phyloP scores from a whole-genome alignment of 2,113 vertebrate species.

The Boleophthalmus pectinirostris region DNA sequence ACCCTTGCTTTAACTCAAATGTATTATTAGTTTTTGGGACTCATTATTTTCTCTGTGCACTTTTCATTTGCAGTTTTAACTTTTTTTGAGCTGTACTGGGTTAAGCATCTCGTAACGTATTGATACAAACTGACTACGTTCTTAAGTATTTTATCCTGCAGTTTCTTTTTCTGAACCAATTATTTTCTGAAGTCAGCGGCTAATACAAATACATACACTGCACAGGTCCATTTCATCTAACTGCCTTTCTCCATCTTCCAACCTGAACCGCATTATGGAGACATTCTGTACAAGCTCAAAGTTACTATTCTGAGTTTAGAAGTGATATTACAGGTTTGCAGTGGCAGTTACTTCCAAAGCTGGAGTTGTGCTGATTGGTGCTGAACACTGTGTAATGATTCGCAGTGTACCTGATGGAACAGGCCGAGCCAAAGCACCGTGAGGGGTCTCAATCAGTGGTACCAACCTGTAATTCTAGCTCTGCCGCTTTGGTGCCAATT shows the following conservation, averaged over 20 bases:
- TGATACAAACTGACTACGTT: no score
- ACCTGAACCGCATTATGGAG: not conserved
- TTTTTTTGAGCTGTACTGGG: no score
- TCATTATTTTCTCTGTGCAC: no score
- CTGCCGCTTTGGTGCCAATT: slow-evolving; percentile 29
- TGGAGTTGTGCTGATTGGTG: slow-evolving; percentile 50
- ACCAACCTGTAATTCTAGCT: slow-evolving; percentile 54
- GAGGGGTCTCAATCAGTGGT: slow-evolving; percentile 55
- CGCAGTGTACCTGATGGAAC: slow-evolving; percentile 21
- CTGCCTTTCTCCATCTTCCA: not conserved
- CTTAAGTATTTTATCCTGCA: no score
- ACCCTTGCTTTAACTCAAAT: no score
- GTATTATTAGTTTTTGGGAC: no score
- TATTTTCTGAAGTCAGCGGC: not conserved
- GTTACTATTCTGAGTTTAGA: slow-evolving; percentile 12
- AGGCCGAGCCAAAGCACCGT: slow-evolving; percentile 16
- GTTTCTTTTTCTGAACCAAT: not conserved
- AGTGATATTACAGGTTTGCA: slow-evolving; percentile 17
- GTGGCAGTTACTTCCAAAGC: slow-evolving; percentile 32
- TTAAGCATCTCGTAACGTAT: no score
- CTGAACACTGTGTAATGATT: slow-evolving; percentile 38
- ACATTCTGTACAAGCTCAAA: not conserved
- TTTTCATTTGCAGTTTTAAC: no score
- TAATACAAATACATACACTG: not conserved
- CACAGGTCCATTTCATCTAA: not conserved